Evolutionary conservation across 2,113 vertebrate genomes (phyloP).

Genomic region (Tragelaphus strepsiceros): DNA sequence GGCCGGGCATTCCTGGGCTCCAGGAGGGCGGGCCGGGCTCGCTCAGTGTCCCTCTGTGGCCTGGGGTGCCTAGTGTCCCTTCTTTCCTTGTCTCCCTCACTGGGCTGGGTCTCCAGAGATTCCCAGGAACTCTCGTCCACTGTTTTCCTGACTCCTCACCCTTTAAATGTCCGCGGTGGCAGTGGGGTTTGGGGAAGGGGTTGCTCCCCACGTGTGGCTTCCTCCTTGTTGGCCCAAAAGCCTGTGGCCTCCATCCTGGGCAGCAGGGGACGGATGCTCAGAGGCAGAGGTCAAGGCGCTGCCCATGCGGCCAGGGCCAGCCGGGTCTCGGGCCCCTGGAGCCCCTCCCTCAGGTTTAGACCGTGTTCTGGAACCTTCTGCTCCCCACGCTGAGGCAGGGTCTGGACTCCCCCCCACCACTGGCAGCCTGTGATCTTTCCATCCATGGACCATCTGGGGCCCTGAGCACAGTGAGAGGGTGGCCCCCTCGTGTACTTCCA

Average conservation of each 20-base stretch:
- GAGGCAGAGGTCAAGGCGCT: background rate
- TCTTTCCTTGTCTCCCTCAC: too few relatives aligned
- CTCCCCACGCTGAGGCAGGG: accelerated
- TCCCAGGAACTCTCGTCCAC: background rate
- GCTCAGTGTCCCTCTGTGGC: accelerated
- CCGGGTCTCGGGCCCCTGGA: accelerated
- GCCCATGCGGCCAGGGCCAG: accelerated
- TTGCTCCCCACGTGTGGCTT: accelerated
- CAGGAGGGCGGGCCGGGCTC: accelerated
- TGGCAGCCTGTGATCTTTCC: accelerated
- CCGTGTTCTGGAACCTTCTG: background rate
- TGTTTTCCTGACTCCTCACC: background rate
- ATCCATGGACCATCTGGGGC: accelerated
- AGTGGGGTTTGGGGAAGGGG: background rate
- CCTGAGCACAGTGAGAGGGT: too few relatives aligned
- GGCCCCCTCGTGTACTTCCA: accelerated
- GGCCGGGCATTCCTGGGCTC: background rate
- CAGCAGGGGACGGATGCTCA: background rate
- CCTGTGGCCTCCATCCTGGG: background rate
- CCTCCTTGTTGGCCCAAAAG: background rate
- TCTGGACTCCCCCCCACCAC: accelerated
- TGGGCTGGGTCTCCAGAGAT: background rate
- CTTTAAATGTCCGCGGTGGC: background rate
- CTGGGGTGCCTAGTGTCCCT: background rate
- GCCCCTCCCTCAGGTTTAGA: background rate